A percentile compares a stretch with the other conserved stretches of the same genome.
phyloP scores from a whole-genome alignment of 2,113 vertebrate genomes.

The Cyphomyrus plagiostoma region DNA sequence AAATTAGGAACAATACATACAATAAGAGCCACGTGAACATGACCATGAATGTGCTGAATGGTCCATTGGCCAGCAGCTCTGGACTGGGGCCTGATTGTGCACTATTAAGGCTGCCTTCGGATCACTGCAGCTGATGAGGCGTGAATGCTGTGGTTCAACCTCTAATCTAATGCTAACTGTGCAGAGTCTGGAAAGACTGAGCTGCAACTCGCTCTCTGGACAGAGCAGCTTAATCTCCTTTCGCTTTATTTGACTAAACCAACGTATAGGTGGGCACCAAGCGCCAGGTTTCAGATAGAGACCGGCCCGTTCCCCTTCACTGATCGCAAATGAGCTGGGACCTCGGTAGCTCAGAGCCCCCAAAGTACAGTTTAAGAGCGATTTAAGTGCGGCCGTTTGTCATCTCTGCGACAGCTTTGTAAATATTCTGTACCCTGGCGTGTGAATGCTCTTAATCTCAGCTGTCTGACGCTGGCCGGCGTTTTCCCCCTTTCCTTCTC shows the following conservation, averaged over 20 bases:
- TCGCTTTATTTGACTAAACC: background rate
- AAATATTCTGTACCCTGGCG: background rate
- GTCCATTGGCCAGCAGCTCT: background rate
- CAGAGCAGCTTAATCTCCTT: background rate
- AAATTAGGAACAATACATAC: background rate
- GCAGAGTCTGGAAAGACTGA: background rate
- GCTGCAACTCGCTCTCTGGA: background rate
- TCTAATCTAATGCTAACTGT: background rate
- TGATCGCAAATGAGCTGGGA: background rate
- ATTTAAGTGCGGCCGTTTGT: slow-evolving; percentile 1
- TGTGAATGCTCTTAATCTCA: slow-evolving; percentile 2
- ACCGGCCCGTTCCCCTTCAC: background rate
- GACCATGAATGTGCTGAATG: background rate
- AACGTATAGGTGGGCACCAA: background rate
- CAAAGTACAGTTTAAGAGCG: background rate
- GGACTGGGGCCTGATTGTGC: background rate
- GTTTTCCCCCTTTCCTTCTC: background rate
- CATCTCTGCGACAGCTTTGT: background rate
- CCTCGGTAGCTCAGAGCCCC: background rate
- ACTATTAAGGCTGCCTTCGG: background rate
- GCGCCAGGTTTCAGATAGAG: background rate
- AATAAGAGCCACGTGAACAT: background rate
- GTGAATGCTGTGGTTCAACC: background rate
- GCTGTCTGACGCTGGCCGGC: background rate
- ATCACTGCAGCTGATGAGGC: background rate